Evolutionary conservation across 2,113 vertebrate genomes (phyloP).

Genomic region (Vulpes vulpes): DNA sequence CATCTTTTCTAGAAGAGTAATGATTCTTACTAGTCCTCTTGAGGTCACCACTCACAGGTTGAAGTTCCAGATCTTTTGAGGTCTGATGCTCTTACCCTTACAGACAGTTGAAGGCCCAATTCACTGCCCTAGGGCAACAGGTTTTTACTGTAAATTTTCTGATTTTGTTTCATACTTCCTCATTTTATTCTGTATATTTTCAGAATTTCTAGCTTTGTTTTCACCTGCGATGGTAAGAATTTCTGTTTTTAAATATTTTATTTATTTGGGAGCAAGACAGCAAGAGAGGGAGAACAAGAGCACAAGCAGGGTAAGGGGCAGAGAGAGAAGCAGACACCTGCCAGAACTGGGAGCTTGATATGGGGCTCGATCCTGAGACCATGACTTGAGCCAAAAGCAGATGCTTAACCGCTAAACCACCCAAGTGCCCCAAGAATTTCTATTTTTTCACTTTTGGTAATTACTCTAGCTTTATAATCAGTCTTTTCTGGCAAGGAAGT

Average conservation of each 20-base stretch:
- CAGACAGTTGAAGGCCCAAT: background rate
- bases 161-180: background rate
- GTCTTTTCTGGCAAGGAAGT: background rate
- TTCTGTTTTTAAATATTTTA: background rate
- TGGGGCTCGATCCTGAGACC: too few relatives aligned
- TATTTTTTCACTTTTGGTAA: background rate
- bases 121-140: background rate
- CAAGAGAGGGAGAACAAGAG: too few relatives aligned
- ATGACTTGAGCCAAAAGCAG: too few relatives aligned
- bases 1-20: background rate
- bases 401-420: too few relatives aligned
- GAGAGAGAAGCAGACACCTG: too few relatives aligned
- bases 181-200: background rate
- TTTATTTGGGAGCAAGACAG: too few relatives aligned
- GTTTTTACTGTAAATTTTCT: background rate
- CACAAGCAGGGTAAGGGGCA: too few relatives aligned
- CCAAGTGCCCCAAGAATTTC: too few relatives aligned
- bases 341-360: too few relatives aligned
- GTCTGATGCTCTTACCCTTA: background rate
- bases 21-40: background rate
- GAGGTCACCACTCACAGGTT: background rate
- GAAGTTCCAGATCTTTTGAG: background rate
- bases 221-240: background rate
- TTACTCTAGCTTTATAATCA: background rate
- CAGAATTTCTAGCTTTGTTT: slow-evolving; percentile 6